Evolutionary conservation across 2,888 invertebrate genomes (phyloP), one percentile per base, ranked within the genome.

Genomic region (Cylloceria caligata): DNA sequence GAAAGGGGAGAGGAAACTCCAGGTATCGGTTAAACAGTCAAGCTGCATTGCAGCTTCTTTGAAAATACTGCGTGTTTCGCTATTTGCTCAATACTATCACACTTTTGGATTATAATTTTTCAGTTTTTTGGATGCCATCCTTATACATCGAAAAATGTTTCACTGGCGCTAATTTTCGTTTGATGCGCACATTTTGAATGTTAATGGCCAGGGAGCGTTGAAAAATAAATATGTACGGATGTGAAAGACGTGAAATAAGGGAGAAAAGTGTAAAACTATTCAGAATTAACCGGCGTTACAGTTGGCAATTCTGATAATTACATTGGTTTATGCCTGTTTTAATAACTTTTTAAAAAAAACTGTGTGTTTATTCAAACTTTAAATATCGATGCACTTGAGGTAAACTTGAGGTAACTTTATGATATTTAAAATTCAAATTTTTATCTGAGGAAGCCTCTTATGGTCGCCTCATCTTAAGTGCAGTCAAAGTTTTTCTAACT

Each of bases 101-200:
- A 64, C 52, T 34, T 64, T 42, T 55, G 73, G 76, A 80, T 79
- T 74, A 79, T 55, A 57, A 47, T 39, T 72, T 67, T 65, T 60
- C 27, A 30, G 47, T n/a, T 39, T 2, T 45, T 19, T 47, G n/a
- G n/a, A n/a, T 24, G 27, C 9, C 36, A 16, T 57, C 16, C 42
- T 55, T 24, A 55, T 80, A 67, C 24, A 39, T 30, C 30, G 39
- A 55, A 42, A 62, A 57, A 39, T 47, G 34, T 65, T 71, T 68
- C 39, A 6, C 34, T 30, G 34, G 19, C 11, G 21, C 19, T 36
- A 62, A 11, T 19, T 21, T 62, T 36, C 34, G 24, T 45, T 42
- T 39, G 21, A 62, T 3, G 64, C 24, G 7, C 42, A 24, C 5
- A 42, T 42, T 64, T 24, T 5, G n/a, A 24, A 24, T 24, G 42